These are phyloP conservation scores for Shinisaurus crocodilurus DNA, from an alignment of 2,113 vertebrate genomes.

Conservation along the genomic window DNA sequence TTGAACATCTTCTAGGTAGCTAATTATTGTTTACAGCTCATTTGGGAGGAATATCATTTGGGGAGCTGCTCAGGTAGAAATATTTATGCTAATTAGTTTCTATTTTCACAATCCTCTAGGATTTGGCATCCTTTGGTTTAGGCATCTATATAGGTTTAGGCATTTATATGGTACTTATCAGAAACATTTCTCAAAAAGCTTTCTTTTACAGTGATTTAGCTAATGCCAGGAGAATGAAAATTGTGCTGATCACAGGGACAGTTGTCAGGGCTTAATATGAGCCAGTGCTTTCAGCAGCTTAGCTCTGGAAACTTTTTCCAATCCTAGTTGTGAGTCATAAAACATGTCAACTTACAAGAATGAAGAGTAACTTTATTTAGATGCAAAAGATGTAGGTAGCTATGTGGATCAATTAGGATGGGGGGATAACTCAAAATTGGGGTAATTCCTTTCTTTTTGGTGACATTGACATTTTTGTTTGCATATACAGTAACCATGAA, in stretches of 20 bases:
- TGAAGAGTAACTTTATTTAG: neutral
- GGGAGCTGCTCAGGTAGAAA: conserved; percentile 19
- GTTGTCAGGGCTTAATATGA: neutral
- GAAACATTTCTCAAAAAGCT: conserved; percentile 10
- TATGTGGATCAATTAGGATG: neutral
- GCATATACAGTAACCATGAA: neutral
- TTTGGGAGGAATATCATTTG: conserved; percentile 29
- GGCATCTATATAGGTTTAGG: neutral
- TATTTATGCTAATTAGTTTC: conserved; percentile 31
- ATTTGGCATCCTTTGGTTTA: conserved; percentile 21
- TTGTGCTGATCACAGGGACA: neutral
- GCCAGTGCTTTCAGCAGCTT: neutral
- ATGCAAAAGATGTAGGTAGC: neutral
- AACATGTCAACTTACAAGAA: neutral
- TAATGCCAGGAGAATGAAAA: neutral
- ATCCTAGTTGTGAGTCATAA: neutral
- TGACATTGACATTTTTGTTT: neutral
- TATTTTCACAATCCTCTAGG: conserved; percentile 34
- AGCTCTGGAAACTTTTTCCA: neutral
- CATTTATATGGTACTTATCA: conserved; percentile 18
- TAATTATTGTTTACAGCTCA: conserved; percentile 53
- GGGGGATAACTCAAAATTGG: neutral
- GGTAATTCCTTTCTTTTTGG: neutral
- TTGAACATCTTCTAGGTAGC: conserved; percentile 12
- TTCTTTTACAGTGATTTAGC: neutral